Evolutionary conservation across 2,113 vertebrate genomes (phyloP).

Genomic region (Mormyrus lacerda): DNA sequence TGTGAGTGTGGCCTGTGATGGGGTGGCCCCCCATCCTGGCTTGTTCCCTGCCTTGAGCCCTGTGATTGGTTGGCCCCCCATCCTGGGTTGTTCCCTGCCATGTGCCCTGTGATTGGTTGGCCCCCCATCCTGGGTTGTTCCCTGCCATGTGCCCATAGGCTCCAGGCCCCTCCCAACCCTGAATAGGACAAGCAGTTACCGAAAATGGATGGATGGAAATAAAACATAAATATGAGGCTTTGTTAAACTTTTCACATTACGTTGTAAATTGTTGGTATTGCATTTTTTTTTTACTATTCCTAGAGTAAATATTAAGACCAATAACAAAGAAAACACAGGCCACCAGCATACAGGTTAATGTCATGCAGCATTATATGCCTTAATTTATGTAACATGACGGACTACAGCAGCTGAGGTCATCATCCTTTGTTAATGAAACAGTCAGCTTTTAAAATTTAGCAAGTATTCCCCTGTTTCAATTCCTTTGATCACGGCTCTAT

Average conservation of each 20-base stretch:
- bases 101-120: too few relatives aligned
- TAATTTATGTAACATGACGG: not conserved
- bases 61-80: too few relatives aligned
- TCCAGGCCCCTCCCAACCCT: not conserved
- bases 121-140: not conserved
- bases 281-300: too few relatives aligned
- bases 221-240: not conserved
- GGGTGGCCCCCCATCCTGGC: too few relatives aligned
- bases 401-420: not conserved
- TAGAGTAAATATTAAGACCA: too few relatives aligned
- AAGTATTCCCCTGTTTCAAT: not conserved
- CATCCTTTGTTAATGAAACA: not conserved
- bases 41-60: too few relatives aligned
- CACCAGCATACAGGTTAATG: not conserved
- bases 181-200: not conserved
- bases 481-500: not conserved
- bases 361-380: not conserved
- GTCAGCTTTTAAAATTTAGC: not conserved
- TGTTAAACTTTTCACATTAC: not conserved
- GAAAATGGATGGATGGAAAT: not conserved
- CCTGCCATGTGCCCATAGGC: not conserved
- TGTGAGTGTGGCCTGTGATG: too few relatives aligned
- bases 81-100: too few relatives aligned
- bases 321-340: not conserved
- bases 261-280: not conserved